Conservation (phyloP, 2,797 vertebrate genomes). For the Gymnothorax javanicus region DNA sequence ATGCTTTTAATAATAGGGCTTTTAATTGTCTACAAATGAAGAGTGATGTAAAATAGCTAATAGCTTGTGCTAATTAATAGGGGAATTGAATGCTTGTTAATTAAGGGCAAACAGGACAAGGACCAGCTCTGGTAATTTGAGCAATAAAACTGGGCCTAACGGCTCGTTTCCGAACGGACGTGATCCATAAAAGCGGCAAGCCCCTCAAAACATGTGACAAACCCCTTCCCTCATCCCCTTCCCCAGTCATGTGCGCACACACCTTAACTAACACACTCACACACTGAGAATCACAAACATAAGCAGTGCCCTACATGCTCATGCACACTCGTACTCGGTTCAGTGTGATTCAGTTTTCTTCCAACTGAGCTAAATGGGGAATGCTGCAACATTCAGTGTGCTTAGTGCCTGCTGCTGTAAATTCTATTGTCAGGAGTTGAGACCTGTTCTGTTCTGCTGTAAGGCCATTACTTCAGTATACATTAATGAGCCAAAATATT, state of each 20-base stretch:
- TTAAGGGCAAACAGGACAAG: constrained; percentile 94
- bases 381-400: not conserved
- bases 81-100: constrained; percentile 87
- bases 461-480: not conserved
- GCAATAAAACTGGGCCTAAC: constrained; percentile 80
- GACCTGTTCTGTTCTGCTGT: not conserved
- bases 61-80: constrained; percentile 90
- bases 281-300: not conserved
- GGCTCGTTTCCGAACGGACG: constrained; percentile 82
- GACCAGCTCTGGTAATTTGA: constrained; percentile 79
- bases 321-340: too few species aligned
- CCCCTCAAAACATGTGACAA: constrained; percentile 35
- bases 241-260: not conserved
- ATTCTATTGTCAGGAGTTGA: not conserved
- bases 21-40: constrained; percentile 90
- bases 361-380: not conserved
- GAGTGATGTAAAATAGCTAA: constrained; percentile 90
- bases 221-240: constrained; percentile 30
- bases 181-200: constrained; percentile 77
- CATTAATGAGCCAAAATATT: too few species aligned
- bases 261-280: not conserved
- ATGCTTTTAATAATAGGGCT: constrained; percentile 86
- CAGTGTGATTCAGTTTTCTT: not conserved
- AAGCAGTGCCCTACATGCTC: not conserved
- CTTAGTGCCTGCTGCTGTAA: not conserved